A percentile compares a stretch with the other conserved stretches of the same genome.
These are phyloP conservation scores for Aleiodes alternator DNA, from an alignment of 2,888 invertebrate genomes.

Conservation along the genomic window DNA sequence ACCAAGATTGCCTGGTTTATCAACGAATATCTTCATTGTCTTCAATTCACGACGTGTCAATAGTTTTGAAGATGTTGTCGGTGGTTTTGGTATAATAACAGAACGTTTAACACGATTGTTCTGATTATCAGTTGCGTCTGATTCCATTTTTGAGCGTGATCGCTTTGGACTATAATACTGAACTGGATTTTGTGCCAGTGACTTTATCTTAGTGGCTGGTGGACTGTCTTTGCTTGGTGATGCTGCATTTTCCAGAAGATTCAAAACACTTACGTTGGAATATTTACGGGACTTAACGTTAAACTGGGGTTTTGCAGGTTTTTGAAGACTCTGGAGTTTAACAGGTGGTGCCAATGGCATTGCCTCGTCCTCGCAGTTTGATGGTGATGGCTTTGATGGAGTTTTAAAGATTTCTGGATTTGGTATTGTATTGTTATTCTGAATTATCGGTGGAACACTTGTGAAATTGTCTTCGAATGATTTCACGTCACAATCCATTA, in stretches of 20 bases:
- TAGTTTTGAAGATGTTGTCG: slow-evolving; percentile 44
- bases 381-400: neutral
- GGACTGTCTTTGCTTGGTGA: slow-evolving; percentile 72
- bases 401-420: slow-evolving; percentile 26
- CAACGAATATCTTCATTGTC: slow-evolving; percentile 64
- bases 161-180: slow-evolving; percentile 68
- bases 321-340: slow-evolving; percentile 51
- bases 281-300: slow-evolving; percentile 43
- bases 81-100: slow-evolving; percentile 43
- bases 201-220: slow-evolving; percentile 62
- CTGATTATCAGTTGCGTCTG: slow-evolving; percentile 43
- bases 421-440: slow-evolving; percentile 18
- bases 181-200: slow-evolving; percentile 40
- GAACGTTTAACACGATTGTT: slow-evolving; percentile 57
- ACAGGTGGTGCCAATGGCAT: slow-evolving; percentile 42
- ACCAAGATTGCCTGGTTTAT: slow-evolving; percentile 62
- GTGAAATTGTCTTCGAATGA: slow-evolving; percentile 25
- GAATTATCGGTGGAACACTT: slow-evolving; percentile 16
- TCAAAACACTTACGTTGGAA: slow-evolving; percentile 52
- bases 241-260: slow-evolving; percentile 68
- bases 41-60: slow-evolving; percentile 67
- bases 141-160: slow-evolving; percentile 62
- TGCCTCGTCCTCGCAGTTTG: slow-evolving; percentile 18
- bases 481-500: slow-evolving; percentile 14
- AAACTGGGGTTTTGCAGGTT: slow-evolving; percentile 10